Evolutionary conservation across 2,113 vertebrate species (phyloP), one percentile per base, ranked within the genome.

Genomic region (Neotoma lepida): DNA sequence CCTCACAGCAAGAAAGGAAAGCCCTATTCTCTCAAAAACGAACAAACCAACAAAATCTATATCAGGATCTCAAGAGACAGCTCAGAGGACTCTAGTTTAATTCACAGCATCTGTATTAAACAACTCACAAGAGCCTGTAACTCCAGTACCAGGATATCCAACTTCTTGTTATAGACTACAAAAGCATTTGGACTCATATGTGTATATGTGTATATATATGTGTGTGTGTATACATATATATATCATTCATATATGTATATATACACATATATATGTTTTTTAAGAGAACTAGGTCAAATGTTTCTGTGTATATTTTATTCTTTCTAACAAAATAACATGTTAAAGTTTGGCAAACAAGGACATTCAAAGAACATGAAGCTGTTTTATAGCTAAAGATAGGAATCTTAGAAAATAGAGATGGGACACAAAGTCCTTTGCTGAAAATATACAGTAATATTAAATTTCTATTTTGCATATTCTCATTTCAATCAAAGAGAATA

Each of bases 401-500:
- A 3, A 74, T 91, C 20, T 61, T 30, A 70, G 49, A 66, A 20
- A 89, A 90, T 22, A 33, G 41, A 89, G 66, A 84, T 12, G 26
- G 28, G 9, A 49, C 13, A 24, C 22, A 86, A 70, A 89, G 4
- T 33, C 28, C 13, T 88, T 70, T n/a, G 54, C 26, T 84, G 56
- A 91, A 92, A 94, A 87, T 70, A 41, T 17, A 70, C 35, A 66
- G 14, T 93, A 64, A 81, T 73, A 86, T 51, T 54, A 92, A 87
- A 77, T 88, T 41, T 89, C 44, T 68, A 49, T 26, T 70, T 78
- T 84, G 17, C 35, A 73, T 35, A 5, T 51, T 85, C 28, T 91
- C 56, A 49, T 91, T 94, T 95, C 68, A 89, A 46, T 87, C n/a
- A 94, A 73, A 88, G 18, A 66, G 20, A 94, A 91, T 90, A 76